Percentiles rank a stretch among this genome's conserved stretches.
Conservation (phyloP, 2,113 vertebrate species). For the Oryzias curvinotus region DNA sequence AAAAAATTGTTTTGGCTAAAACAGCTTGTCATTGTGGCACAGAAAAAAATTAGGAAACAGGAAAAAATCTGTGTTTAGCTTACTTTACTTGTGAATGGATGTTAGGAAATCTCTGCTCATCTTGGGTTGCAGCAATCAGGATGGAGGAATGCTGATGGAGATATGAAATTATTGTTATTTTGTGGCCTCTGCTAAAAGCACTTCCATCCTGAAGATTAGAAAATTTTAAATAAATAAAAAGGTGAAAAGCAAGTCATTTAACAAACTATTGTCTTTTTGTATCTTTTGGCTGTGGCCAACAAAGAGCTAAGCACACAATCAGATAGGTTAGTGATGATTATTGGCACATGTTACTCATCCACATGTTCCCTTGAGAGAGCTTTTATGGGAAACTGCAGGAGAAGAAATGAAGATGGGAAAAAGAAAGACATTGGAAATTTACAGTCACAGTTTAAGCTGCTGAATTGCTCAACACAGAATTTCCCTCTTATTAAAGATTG, state of each 20-base stretch:
- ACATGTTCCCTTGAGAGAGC: conserved; percentile 48
- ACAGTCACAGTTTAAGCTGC: conserved; percentile 1
- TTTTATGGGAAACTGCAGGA: conserved; percentile 63
- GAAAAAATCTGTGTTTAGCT: conserved; percentile 53
- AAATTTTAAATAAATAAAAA: no score
- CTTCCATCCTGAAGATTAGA: no score
- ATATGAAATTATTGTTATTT: no score
- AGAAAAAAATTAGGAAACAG: background rate
- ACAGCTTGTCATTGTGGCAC: background rate
- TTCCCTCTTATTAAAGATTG: no score
- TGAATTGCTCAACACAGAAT: background rate
- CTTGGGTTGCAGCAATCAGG: conserved; percentile 21
- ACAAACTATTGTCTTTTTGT: no score
- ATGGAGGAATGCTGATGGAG: no score
- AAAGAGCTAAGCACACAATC: conserved; percentile 28
- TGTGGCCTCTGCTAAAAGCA: no score
- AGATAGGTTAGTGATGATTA: conserved; percentile 13
- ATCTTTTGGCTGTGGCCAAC: background rate
- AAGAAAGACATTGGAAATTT: conserved; percentile 15
- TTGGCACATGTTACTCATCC: conserved; percentile 43
- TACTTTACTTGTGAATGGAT: conserved; percentile 46
- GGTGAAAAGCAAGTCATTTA: no score
- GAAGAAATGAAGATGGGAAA: conserved; percentile 25
- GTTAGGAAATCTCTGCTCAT: conserved; percentile 32
- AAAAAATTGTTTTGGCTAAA: conserved; percentile 26